Evolutionary conservation across 1,140 invertebrate species (phyloP).

Genomic region (Drosophila repletoides): DNA sequence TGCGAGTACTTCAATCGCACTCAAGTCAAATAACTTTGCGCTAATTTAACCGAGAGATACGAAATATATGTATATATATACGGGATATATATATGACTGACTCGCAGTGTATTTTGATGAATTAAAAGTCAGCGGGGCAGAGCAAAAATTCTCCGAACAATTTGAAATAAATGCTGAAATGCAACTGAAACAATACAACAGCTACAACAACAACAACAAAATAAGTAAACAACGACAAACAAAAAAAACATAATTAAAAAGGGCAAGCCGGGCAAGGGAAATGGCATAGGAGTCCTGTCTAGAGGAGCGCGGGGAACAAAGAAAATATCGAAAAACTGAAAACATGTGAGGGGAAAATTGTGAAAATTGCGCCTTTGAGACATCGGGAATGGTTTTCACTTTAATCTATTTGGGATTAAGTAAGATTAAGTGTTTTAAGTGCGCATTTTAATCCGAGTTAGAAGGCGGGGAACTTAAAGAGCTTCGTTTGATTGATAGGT

Average conservation of each 20-base stretch:
- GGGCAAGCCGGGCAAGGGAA: background rate
- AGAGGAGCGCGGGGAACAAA: too few relatives aligned
- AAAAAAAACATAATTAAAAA: conserved; percentile 48
- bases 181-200: conserved; percentile 44
- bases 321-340: conserved; percentile 23
- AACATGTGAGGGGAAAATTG: background rate
- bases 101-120: conserved; percentile 33
- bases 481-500: too few relatives aligned
- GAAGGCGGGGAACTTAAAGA: too few relatives aligned
- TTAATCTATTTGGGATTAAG: too few relatives aligned
- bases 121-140: conserved; percentile 48
- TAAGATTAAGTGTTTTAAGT: too few relatives aligned
- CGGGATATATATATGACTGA: too few relatives aligned
- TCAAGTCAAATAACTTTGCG: conserved; percentile 54
- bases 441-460: too few relatives aligned
- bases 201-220: conserved; percentile 66
- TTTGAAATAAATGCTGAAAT: conserved; percentile 48
- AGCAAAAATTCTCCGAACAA: conserved; percentile 38
- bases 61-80: too few relatives aligned
- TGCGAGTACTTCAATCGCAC: conserved; percentile 43
- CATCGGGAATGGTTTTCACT: too few relatives aligned
- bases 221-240: conserved; percentile 39
- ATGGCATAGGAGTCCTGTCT: too few relatives aligned
- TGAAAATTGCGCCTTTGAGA: too few relatives aligned
- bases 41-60: conserved; percentile 59